Evolutionary conservation across 2,797 vertebrate species (phyloP), one percentile per base, ranked within the genome.

Genomic region (Clarias fuscus): DNA sequence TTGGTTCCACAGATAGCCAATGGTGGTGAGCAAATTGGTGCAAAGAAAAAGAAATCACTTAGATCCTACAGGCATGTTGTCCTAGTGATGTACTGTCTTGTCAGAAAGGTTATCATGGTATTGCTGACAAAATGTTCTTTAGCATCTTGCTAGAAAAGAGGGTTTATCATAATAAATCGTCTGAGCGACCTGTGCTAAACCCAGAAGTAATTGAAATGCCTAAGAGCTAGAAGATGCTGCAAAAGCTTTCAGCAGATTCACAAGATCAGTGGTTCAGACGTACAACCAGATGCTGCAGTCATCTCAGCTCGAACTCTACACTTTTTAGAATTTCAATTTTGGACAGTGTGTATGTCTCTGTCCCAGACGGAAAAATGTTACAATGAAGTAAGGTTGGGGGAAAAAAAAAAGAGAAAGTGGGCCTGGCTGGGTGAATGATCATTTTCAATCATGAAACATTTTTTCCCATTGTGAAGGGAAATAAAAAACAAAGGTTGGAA

Each of bases 281-380:
- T 81, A 65, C 84, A 76, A 84, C 75, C 79, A 77, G 65, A 86
- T 87, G 80, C 84, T 84, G 80, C 88, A 87, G 64, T 82, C 84
- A 89, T 83, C 75, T 68, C 73, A 61, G 67, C 70, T 83, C 20
- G 10, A 82, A 73, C 27, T 65, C 68, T 65, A 61, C 82, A 48
- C 76, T 79, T 75, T 85, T 84, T 48, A 33, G 58, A 64, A 80
- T 88, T 87, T 87, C 24, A 82, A 53, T 77, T 61, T 85, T 73
- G 37, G 80, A 82, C 48, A 68, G 64, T 83, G 78, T 86, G 70
- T 84, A 72, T 86, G 70, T 84, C 72, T 84, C 67, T 88, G 84
- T 87, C 88, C 88, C 82, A 88, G 85, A 88, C 89, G 88, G 87
- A 90, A 89, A 84, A 90, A 89, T 75, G 37, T 86, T 86, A 82